A percentile compares a stretch with the other conserved stretches of the same genome.
Evolutionary conservation across 2,888 invertebrate species (phyloP).

Genomic region (Eupeodes luniger): DNA sequence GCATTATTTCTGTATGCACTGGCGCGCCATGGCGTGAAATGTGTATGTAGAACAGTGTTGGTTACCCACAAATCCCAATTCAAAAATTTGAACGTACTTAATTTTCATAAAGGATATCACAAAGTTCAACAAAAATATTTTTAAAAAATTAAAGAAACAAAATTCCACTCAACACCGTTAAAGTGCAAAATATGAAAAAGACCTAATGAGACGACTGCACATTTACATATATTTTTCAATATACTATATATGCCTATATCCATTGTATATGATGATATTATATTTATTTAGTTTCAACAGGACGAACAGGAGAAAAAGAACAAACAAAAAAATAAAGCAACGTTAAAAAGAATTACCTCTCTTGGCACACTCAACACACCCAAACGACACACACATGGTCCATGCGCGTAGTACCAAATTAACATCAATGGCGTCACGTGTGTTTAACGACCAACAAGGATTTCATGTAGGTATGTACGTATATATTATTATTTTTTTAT

Average conservation of each 20-base stretch:
- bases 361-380: background rate
- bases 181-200: conserved; percentile 54
- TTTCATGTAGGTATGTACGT: background rate
- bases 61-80: conserved; percentile 63
- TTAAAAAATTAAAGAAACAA: conserved; percentile 18
- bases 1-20: background rate
- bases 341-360: conserved; percentile 42
- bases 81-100: conserved; percentile 46
- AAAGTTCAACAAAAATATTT: background rate
- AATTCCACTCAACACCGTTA: conserved; percentile 39
- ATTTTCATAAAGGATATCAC: conserved; percentile 16
- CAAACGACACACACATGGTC: conserved; percentile 31
- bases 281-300: conserved; percentile 48
- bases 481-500: background rate
- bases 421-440: conserved; percentile 73
- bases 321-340: background rate
- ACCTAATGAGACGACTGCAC: conserved; percentile 67
- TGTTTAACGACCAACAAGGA: conserved; percentile 70
- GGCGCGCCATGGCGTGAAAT: conserved; percentile 5
- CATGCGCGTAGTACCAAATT: conserved; percentile 63
- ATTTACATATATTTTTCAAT: conserved; percentile 46
- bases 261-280: too few species aligned
- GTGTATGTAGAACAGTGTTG: conserved; percentile 30
- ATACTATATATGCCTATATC: too few species aligned
- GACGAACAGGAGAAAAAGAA: conserved; percentile 26